Evolutionary conservation across 2,797 vertebrate species (phyloP).

Genomic region (Brachymystax lenok): DNA sequence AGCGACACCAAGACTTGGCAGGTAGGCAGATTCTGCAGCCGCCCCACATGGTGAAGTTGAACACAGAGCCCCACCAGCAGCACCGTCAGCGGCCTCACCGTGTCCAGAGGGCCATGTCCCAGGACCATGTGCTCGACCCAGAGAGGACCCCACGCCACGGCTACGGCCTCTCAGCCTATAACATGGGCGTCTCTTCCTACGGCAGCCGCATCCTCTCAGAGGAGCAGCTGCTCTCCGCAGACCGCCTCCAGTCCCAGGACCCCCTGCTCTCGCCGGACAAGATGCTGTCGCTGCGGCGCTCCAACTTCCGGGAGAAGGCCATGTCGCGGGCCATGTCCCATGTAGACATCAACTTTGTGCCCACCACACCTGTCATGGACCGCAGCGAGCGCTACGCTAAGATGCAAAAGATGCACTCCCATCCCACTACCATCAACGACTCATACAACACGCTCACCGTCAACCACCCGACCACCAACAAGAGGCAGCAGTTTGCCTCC

Average conservation of each 20-base stretch:
- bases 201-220: constrained; percentile 90
- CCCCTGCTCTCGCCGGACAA: constrained; percentile 92
- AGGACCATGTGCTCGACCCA: constrained; percentile 83
- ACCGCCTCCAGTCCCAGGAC: constrained; percentile 95
- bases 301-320: constrained; percentile 82
- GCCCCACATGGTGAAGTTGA: constrained; percentile 91
- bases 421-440: constrained; percentile 90
- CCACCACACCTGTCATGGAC: constrained; percentile 89
- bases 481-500: constrained; percentile 94
- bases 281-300: constrained; percentile 83
- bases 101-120: constrained; percentile 81
- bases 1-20: constrained; percentile 87
- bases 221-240: constrained; percentile 90
- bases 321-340: constrained; percentile 93
- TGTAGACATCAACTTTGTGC: constrained; percentile 88
- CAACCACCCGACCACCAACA: constrained; percentile 81
- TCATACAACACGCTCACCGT: constrained; percentile 91
- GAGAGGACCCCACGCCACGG: constrained; percentile 79
- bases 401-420: constrained; percentile 97
- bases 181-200: constrained; percentile 61
- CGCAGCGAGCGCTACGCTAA: constrained; percentile 76
- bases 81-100: constrained; percentile 73
- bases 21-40: constrained; percentile 87
- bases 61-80: constrained; percentile 66
- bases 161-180: constrained; percentile 65